Evolutionary conservation across 1,140 invertebrate genomes (phyloP).

Genomic region (Metopolophium dirhodum): DNA sequence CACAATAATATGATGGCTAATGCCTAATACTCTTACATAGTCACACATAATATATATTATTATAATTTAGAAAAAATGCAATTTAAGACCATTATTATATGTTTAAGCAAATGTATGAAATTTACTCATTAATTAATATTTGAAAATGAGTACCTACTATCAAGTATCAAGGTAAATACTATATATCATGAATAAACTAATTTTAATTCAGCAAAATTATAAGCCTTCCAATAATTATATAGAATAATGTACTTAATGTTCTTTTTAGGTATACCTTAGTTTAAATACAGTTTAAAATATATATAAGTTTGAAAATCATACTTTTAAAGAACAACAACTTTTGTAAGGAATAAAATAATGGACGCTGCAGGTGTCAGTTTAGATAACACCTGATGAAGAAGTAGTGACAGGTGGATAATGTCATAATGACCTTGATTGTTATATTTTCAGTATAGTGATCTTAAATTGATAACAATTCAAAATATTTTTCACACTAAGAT

Average conservation of each 20-base stretch:
- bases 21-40: not conserved
- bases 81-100: not conserved
- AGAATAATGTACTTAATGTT: not conserved
- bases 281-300: too few species aligned
- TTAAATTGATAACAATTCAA: not conserved
- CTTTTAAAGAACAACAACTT: not conserved
- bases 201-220: not conserved
- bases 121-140: not conserved
- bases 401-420: conserved; percentile 4
- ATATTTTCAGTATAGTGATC: not conserved
- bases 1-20: not conserved
- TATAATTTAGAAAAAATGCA: not conserved
- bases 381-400: not conserved
- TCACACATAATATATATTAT: not conserved
- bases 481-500: not conserved
- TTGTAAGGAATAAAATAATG: not conserved
- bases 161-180: not conserved
- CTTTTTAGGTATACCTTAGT: not conserved
- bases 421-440: conserved; percentile 3
- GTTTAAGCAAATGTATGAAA: not conserved
- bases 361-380: not conserved
- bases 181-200: not conserved
- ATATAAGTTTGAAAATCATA: not conserved
- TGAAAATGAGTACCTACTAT: not conserved
- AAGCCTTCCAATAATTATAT: not conserved